Evolutionary conservation across 2,888 invertebrate species (phyloP), one percentile per base, ranked within the genome.

Genomic region (Philereme vetulata): DNA sequence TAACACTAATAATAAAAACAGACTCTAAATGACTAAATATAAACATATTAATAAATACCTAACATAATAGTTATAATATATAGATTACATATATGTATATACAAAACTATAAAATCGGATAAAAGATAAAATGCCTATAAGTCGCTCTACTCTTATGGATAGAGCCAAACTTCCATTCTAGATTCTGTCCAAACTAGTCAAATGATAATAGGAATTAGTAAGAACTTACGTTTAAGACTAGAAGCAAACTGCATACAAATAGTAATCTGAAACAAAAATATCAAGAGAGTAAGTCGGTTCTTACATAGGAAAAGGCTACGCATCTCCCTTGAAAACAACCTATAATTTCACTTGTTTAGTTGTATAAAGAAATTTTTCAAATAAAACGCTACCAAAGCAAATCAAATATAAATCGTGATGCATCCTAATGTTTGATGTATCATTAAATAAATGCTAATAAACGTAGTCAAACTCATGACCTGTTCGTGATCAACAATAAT

Each of bases 211-310:
- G 38, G 36, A 4, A 10, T 49, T 52, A 62, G 38, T 36, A 21
- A n/a, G 58, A 45, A 81, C 86, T 82, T 70, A 86, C 86, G 68
- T 71, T 76, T 45, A 69, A 72, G 56, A 82, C 72, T 65, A 84
- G 70, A 68, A 86, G 75, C 54, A 82, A 76, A 77, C 85, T 79
- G 81, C 84, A 85, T 62, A 83, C 64, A 64, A 86, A 64, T 63
- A 88, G 67, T 51, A 82, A 82, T 72, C 90, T 90, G 86, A 63
- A 90, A 90, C 77, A 86, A 84, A 71, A 68, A 55, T 60, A 63
- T 59, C 38, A 60, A 55, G 5, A 51, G 33, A 36, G 38, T 51
- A 42, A 44, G 60, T 57, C 34, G 8, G 48, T 53, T 38, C 8
- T 11, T 44, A 21, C 10, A 42, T 40, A 3, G 4, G 40, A 4